Base-by-base conservation (phyloP, 2,113 vertebrate genomes). In the Ammodytes dubius region DNA sequence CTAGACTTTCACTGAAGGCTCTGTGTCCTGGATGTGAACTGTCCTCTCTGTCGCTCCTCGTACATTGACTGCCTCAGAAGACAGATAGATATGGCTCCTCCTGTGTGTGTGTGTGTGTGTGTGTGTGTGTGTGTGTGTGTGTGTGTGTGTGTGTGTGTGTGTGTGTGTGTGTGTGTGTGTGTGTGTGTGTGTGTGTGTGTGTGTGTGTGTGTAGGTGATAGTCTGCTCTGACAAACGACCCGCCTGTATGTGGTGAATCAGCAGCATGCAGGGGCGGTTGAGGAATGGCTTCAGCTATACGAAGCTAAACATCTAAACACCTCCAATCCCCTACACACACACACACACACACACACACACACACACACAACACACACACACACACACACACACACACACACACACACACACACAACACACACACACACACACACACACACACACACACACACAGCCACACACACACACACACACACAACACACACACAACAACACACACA, bases 201-300 rank as follows among this genome's bases (percentile, higher is more conserved):
- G 27, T 27, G 27, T 27, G 27, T 27, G 27, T 27, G 27, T 27
- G 90, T 86, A 74, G 74, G 69, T 79, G 84, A 27, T 86, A 85
- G 82, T 87, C 81, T 69, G 10, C 60, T 64, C 70, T 92, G 91
- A 93, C 83, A 92, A 92, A 92, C 85, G 70, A 78, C 81, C 70
- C 64, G 13, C 53, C 67, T 85, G 49, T 69, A 87, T 83, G 75
- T 86, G 87, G 82, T 90, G 91, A 90, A 88, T 93, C 90, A 93
- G 93, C 93, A 91, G 82, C 71, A 27, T 27, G 27, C 27, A 40
- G 53, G 82, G 84, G 83, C 9, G 27, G 49, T 74, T 90, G 81
- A 88, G 59, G 71, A 77, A 90, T 90, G 77, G 69, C 79, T 78
- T 79, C 69, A 47, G 65, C 47, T 61, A 80, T 84, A 82, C 83